These are phyloP conservation scores for Halesus radiatus DNA, from an alignment of 1,140 invertebrate species.

Conservation along the genomic window DNA sequence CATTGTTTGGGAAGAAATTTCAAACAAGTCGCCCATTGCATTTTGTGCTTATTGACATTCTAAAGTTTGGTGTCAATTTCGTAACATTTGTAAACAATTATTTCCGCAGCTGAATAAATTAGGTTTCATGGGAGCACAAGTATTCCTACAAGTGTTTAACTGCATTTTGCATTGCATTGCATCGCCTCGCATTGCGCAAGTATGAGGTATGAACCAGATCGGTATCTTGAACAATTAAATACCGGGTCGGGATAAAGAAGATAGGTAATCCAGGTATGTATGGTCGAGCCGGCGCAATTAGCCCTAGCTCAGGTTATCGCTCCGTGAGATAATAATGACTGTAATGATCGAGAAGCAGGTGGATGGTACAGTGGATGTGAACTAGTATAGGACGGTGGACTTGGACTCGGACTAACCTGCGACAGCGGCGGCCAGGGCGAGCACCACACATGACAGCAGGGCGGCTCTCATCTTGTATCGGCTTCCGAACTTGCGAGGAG, in stretches of 20 bases:
- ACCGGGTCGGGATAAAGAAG: background rate
- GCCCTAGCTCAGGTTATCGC: too few relatives aligned
- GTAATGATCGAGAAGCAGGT: background rate
- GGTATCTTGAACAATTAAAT: too few relatives aligned
- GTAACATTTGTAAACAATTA: too few relatives aligned
- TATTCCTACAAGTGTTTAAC: too few relatives aligned
- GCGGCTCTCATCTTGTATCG: slow-evolving; percentile 38
- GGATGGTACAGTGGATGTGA: background rate
- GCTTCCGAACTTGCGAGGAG: slow-evolving; percentile 16
- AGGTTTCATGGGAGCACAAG: too few relatives aligned
- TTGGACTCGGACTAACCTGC: slow-evolving; percentile 54
- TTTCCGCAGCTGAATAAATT: too few relatives aligned
- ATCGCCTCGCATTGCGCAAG: too few relatives aligned
- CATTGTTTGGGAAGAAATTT: slow-evolving; percentile 31
- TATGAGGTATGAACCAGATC: too few relatives aligned
- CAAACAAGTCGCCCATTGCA: slow-evolving; percentile 8
- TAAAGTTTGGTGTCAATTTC: too few relatives aligned
- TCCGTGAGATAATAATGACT: too few relatives aligned
- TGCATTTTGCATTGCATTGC: too few relatives aligned
- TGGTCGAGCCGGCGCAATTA: background rate
- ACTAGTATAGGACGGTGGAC: background rate
- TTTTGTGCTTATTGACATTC: background rate
- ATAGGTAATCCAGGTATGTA: slow-evolving; percentile 2
- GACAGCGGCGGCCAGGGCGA: slow-evolving; percentile 38
- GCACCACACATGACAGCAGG: slow-evolving; percentile 38